phyloP scores from a whole-genome alignment of 2,888 invertebrate genomes.

The Pachliopta kotzebuea region DNA sequence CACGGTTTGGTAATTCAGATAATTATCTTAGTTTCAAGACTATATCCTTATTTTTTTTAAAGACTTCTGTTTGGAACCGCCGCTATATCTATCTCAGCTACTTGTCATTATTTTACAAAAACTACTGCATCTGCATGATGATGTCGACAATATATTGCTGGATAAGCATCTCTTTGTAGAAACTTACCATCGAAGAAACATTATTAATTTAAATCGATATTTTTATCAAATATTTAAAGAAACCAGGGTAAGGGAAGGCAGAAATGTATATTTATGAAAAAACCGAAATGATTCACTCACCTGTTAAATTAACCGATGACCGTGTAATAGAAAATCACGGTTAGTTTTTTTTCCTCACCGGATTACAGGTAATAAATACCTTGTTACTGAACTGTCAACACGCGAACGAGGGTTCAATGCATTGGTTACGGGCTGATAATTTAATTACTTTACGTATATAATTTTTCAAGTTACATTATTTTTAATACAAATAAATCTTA shows the following conservation, averaged over 20 bases:
- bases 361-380: slow-evolving; percentile 14
- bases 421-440: slow-evolving; percentile 13
- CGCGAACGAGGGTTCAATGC: slow-evolving; percentile 10
- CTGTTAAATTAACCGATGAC: slow-evolving; percentile 29
- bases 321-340: slow-evolving; percentile 30
- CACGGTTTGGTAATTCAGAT: neutral
- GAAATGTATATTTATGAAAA: slow-evolving; percentile 11
- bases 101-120: too few species aligned
- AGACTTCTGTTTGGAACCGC: too few species aligned
- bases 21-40: neutral
- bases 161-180: too few species aligned
- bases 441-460: slow-evolving; percentile 11
- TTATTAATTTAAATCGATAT: neutral
- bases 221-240: neutral
- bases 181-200: neutral
- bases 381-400: slow-evolving; percentile 25
- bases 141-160: too few species aligned
- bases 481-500: neutral
- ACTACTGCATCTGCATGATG: too few species aligned
- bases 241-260: too few species aligned
- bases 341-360: slow-evolving; percentile 6
- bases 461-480: neutral
- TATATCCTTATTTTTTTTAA: too few species aligned
- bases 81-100: too few species aligned
- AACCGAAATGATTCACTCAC: slow-evolving; percentile 20